Conservation (phyloP, 2,888 invertebrate genomes). For the Drosophila colorata region DNA sequence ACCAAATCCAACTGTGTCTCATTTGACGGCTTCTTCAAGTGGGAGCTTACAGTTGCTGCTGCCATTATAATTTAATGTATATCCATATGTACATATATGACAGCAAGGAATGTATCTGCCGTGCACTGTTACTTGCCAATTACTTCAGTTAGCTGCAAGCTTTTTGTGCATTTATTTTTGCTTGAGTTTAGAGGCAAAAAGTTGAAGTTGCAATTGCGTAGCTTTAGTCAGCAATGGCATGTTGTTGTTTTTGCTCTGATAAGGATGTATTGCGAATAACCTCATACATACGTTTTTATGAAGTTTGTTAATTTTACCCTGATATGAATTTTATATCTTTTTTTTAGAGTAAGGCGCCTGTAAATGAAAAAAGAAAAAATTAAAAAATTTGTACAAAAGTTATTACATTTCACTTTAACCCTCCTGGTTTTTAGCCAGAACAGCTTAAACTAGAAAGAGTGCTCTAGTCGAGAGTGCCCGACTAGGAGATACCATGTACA, state of each 20-base stretch:
- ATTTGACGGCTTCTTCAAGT: constrained; percentile 49
- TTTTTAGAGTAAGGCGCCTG: no score
- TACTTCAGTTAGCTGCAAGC: neutral
- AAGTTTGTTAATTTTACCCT: neutral
- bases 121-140: constrained; percentile 18
- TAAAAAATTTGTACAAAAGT: no score
- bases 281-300: no score
- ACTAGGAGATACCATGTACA: no score
- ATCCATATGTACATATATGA: neutral
- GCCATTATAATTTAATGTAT: constrained; percentile 59
- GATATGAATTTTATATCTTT: neutral
- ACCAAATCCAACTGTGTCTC: constrained; percentile 49
- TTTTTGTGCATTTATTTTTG: neutral
- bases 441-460: no score
- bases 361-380: no score
- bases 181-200: no score
- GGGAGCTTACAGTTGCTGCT: constrained; percentile 70
- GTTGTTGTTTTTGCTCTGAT: neutral
- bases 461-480: no score
- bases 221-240: neutral
- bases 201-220: constrained; percentile 5
- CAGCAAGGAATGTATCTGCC: constrained; percentile 12
- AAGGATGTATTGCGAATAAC: neutral
- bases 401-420: no score
- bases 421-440: no score